phyloP scores from a whole-genome alignment of 2,888 invertebrate genomes.

The Machimus rusticus region DNA sequence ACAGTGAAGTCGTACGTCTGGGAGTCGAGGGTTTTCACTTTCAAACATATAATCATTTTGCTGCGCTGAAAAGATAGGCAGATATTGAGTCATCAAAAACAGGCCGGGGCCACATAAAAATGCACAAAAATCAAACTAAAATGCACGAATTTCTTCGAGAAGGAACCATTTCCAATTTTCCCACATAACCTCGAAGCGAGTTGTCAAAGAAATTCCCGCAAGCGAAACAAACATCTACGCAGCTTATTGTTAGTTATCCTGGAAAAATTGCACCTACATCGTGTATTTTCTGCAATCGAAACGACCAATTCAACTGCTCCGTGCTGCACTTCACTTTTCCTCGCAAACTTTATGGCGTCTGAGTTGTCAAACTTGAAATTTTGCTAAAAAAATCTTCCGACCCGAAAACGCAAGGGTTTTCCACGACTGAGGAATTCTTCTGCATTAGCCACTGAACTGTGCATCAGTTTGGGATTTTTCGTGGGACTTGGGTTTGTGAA shows the following conservation, averaged over 20 bases:
- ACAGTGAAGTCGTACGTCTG: slow-evolving; percentile 83
- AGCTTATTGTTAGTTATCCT: background rate
- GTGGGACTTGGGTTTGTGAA: background rate
- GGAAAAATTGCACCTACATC: slow-evolving; percentile 10
- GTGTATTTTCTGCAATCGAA: background rate
- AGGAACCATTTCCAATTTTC: slow-evolving; percentile 32
- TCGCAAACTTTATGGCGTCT: slow-evolving; percentile 8
- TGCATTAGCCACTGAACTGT: background rate
- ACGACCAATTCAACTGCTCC: background rate
- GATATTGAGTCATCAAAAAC: background rate
- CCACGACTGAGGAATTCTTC: slow-evolving; percentile 21
- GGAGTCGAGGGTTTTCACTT: slow-evolving; percentile 89
- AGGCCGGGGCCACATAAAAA: background rate
- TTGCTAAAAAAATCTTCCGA: slow-evolving; percentile 16
- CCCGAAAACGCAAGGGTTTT: background rate
- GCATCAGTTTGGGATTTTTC: background rate
- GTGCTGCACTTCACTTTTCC: background rate
- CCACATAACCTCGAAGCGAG: slow-evolving; percentile 42
- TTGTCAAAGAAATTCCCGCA: slow-evolving; percentile 21
- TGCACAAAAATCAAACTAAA: background rate
- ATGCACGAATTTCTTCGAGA: slow-evolving; percentile 43
- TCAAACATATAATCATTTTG: slow-evolving; percentile 73
- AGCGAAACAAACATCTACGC: background rate
- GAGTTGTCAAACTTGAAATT: slow-evolving; percentile 30
- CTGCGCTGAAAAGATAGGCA: background rate